Evolutionary conservation across 2,888 invertebrate species (phyloP).

Genomic region (Meganola albula): DNA sequence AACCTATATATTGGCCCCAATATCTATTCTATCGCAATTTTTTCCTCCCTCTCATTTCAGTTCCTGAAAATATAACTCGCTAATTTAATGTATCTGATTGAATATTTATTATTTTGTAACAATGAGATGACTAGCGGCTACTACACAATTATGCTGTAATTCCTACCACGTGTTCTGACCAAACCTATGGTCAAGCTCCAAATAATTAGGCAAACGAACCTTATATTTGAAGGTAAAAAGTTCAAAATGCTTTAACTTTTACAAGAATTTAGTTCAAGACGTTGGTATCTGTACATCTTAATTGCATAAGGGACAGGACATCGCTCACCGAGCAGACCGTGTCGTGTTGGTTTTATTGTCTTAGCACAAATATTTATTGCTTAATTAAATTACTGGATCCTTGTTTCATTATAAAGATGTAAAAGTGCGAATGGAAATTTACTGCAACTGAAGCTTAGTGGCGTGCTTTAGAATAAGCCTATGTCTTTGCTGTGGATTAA

Average conservation of each 20-base stretch:
- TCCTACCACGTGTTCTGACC: slow-evolving; percentile 14
- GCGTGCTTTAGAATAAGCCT: too few relatives aligned
- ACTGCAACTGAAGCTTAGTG: too few relatives aligned
- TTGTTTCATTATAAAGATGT: slow-evolving; percentile 11
- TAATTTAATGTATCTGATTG: too few relatives aligned
- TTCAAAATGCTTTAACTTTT: slow-evolving; percentile 11
- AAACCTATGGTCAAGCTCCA: slow-evolving; percentile 13
- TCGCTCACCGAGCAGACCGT: slow-evolving; percentile 17
- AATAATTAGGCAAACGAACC: not conserved
- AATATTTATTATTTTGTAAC: too few relatives aligned
- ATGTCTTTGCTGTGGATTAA: too few relatives aligned
- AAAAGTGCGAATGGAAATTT: too few relatives aligned
- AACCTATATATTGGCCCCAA: too few relatives aligned
- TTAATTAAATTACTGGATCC: slow-evolving; percentile 27
- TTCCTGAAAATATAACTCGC: too few relatives aligned
- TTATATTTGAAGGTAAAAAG: slow-evolving; percentile 8
- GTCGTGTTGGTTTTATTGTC: slow-evolving; percentile 20
- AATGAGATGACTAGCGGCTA: too few relatives aligned
- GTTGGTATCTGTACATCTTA: slow-evolving; percentile 27
- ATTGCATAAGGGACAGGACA: slow-evolving; percentile 26
- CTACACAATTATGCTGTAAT: slow-evolving; percentile 17
- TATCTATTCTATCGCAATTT: too few relatives aligned
- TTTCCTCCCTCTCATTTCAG: too few relatives aligned
- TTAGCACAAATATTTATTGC: slow-evolving; percentile 26
- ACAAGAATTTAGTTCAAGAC: slow-evolving; percentile 21